Conservation (phyloP, 2,113 vertebrate genomes). For the Chunga burmeisteri region DNA sequence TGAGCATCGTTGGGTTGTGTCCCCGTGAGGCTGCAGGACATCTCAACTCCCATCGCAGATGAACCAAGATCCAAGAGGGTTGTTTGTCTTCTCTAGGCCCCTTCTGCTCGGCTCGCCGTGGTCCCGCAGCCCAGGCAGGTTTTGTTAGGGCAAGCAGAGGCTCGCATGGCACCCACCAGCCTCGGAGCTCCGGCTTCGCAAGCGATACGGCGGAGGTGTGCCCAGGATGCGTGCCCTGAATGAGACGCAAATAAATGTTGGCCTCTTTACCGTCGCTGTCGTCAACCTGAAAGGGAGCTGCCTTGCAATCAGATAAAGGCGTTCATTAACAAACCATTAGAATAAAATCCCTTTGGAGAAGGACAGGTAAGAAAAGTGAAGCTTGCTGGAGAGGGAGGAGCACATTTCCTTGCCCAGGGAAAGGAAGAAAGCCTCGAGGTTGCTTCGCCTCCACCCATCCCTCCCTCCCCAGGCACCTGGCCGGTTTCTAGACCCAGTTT, state of each 20-base stretch:
- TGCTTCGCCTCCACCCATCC: not conserved
- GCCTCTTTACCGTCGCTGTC: not conserved
- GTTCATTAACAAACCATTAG: not conserved
- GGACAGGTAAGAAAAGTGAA: not conserved
- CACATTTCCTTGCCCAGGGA: accelerated
- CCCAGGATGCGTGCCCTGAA: accelerated
- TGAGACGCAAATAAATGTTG: accelerated
- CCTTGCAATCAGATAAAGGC: not conserved
- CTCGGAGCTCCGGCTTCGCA: accelerated
- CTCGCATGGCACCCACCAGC: accelerated
- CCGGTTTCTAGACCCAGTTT: not conserved
- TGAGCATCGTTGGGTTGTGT: accelerated
- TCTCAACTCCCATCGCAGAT: accelerated
- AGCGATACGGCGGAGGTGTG: not conserved
- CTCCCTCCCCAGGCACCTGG: accelerated
- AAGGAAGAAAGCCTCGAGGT: not conserved
- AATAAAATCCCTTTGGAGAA: not conserved
- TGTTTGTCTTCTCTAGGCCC: not conserved
- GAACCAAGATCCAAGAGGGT: no score
- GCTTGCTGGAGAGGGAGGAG: not conserved
- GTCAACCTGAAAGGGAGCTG: not conserved
- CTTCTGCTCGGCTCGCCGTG: accelerated
- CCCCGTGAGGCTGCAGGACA: not conserved
- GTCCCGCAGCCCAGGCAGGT: not conserved
- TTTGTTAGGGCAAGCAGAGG: not conserved